Evolutionary conservation across 2,888 invertebrate species (phyloP).

Genomic region (Elegia similella): DNA sequence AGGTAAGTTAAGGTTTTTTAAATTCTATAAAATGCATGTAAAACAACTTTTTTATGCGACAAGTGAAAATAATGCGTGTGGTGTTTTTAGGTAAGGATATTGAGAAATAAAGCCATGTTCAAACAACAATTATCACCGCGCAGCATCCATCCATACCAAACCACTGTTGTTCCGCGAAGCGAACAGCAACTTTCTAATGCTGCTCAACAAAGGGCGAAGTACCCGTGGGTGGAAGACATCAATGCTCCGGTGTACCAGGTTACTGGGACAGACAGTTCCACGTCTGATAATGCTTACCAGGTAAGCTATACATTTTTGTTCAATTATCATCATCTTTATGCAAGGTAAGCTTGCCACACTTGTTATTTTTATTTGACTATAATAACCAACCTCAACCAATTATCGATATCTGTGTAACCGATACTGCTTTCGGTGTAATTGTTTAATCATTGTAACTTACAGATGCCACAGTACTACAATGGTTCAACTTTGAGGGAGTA

Average conservation of each 20-base stretch:
- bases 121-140: conserved; percentile 73
- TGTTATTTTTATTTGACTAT: no score
- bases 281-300: conserved; percentile 73
- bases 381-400: no score
- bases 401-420: no score
- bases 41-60: background rate
- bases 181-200: conserved; percentile 71
- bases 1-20: background rate
- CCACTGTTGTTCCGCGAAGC: conserved; percentile 71
- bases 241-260: conserved; percentile 65
- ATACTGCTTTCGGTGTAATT: background rate
- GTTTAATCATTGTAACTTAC: conserved; percentile 29
- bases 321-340: background rate
- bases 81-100: background rate
- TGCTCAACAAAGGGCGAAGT: conserved; percentile 71
- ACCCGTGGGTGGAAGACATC: conserved; percentile 72
- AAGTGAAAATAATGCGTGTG: background rate
- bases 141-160: conserved; percentile 75
- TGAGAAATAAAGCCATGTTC: conserved; percentile 52
- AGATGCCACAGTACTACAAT: conserved; percentile 70
- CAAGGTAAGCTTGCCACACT: no score
- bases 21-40: no score
- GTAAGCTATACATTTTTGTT: conserved; percentile 38
- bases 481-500: conserved; percentile 51
- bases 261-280: conserved; percentile 74